These are phyloP conservation scores for Diadromus collaris DNA, from an alignment of 2,888 invertebrate species.

Conservation along the genomic window DNA sequence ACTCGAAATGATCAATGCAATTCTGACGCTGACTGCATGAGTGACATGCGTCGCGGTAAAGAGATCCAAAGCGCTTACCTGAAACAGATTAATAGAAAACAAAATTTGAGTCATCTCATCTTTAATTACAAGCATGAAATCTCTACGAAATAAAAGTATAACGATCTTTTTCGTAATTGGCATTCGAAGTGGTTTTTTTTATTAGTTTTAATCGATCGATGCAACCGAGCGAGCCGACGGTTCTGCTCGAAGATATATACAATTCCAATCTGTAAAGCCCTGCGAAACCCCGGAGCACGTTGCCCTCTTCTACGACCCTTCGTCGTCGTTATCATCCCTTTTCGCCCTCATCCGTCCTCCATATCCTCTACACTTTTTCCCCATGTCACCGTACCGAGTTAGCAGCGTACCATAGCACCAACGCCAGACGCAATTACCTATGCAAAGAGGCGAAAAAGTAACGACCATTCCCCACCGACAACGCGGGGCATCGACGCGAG, in stretches of 20 bases:
- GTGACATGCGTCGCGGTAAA: not conserved
- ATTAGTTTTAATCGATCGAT: not conserved
- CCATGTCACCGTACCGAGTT: conserved; percentile 59
- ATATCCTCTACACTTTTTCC: conserved; percentile 41
- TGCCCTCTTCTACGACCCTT: conserved; percentile 10
- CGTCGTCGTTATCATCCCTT: conserved; percentile 44
- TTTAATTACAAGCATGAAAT: not conserved
- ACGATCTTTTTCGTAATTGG: not conserved
- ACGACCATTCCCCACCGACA: conserved; percentile 59
- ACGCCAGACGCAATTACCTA: conserved; percentile 70
- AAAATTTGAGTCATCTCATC: not conserved
- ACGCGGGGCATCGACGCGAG: conserved; percentile 66
- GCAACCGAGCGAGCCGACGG: not conserved
- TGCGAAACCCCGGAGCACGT: not conserved
- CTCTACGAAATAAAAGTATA: not conserved
- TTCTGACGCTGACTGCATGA: not conserved
- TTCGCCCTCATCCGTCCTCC: conserved; percentile 36
- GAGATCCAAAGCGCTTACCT: conserved; percentile 6
- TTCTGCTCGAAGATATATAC: conserved; percentile 8
- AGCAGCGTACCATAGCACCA: conserved; percentile 55
- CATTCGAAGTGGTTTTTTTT: not conserved
- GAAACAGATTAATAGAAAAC: not conserved
- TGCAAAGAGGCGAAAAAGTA: conserved; percentile 70
- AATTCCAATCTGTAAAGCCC: conserved; percentile 30
- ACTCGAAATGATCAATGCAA: not conserved